Evolutionary conservation across 1,140 invertebrate species (phyloP).

Genomic region (Pseudomyrmex pallidus): DNA sequence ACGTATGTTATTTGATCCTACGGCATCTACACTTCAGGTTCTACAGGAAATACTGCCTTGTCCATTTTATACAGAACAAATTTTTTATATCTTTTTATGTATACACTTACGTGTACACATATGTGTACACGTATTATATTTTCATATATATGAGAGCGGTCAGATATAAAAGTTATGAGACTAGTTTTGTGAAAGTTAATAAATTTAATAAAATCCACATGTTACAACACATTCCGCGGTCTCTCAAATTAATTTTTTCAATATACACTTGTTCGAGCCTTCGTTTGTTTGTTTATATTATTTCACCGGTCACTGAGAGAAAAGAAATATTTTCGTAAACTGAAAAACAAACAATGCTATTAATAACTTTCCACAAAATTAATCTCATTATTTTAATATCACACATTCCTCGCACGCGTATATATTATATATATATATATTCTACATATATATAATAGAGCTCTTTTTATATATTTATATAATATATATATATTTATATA

Average conservation of each 20-base stretch:
- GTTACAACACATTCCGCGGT: too few species aligned
- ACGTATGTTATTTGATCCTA: conserved; percentile 44
- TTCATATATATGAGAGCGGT: conserved; percentile 40
- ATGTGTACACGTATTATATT: conserved; percentile 63
- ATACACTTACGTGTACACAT: conserved; percentile 21
- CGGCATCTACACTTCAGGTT: conserved; percentile 66
- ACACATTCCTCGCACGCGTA: background rate
- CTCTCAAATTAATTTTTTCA: too few species aligned
- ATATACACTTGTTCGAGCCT: too few species aligned
- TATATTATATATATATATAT: conserved; percentile 63
- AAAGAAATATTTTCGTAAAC: too few species aligned
- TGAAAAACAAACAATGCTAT: too few species aligned
- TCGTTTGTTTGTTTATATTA: too few species aligned
- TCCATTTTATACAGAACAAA: conserved; percentile 76
- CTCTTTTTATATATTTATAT: conserved; percentile 57
- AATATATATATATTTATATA: conserved; percentile 64
- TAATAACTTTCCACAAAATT: too few species aligned
- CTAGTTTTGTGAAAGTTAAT: too few species aligned
- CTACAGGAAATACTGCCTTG: conserved; percentile 74
- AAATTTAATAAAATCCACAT: too few species aligned
- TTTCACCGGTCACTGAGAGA: too few species aligned
- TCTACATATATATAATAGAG: conserved; percentile 13
- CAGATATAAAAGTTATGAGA: too few species aligned
- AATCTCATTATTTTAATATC: too few species aligned
- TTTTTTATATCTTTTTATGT: conserved; percentile 56